Conservation (phyloP, 1,140 invertebrate genomes). For the Neotoxoptera formosana region DNA sequence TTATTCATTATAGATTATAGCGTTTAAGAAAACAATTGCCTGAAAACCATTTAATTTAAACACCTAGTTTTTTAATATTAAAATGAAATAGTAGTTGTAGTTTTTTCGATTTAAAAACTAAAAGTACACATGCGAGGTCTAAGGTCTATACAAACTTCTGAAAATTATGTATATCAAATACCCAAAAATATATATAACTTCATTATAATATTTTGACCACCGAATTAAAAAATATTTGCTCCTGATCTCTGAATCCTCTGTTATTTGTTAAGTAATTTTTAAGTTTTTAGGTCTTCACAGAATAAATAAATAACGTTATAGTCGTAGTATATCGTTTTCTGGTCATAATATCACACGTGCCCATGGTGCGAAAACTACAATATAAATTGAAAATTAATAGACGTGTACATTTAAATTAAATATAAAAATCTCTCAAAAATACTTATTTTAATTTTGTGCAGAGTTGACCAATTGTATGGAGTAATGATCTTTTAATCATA, state of each 20-base stretch:
- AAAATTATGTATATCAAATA: no score
- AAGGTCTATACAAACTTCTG: no score
- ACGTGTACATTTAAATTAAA: background rate
- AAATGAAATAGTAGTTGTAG: background rate
- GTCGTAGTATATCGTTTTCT: background rate
- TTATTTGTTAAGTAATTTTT: no score
- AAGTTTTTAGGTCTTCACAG: background rate
- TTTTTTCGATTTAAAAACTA: background rate
- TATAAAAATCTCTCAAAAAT: background rate
- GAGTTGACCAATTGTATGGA: no score
- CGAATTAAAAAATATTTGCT: background rate
- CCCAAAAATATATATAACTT: no score
- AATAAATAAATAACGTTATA: background rate
- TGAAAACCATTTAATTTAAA: background rate
- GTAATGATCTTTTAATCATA: background rate
- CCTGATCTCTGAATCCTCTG: background rate
- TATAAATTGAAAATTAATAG: background rate
- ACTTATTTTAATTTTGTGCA: background rate
- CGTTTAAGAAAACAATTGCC: background rate
- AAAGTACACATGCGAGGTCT: background rate
- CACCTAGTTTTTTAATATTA: no score
- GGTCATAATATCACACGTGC: background rate
- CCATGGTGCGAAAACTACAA: background rate
- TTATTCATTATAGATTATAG: background rate
- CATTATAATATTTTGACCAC: no score